Evolutionary conservation across 2,888 invertebrate species (phyloP).

Genomic region (Synanthedon myopaeformis): DNA sequence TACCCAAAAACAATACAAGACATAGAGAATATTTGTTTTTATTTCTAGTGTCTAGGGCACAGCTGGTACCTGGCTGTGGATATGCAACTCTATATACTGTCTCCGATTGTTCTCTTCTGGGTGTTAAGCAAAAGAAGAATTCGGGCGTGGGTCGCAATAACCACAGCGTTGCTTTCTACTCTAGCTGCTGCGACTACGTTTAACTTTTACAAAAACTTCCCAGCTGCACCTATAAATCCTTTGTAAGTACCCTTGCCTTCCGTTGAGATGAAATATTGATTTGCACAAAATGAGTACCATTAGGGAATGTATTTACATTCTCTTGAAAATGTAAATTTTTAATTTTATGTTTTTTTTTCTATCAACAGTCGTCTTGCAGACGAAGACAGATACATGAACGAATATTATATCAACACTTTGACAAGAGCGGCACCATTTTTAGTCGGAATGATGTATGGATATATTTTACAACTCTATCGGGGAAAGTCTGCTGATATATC

Average conservation of each 20-base stretch:
- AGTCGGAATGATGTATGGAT: conserved; percentile 42
- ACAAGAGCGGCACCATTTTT: conserved; percentile 40
- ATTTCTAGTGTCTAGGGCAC: conserved; percentile 30
- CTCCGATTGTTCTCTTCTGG: conserved; percentile 8
- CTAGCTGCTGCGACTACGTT: conserved; percentile 21
- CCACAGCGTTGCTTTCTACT: background rate
- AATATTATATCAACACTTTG: conserved; percentile 36
- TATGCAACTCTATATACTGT: conserved; percentile 8
- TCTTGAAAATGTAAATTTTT: too few relatives aligned
- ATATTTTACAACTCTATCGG: conserved; percentile 27
- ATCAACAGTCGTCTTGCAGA: conserved; percentile 12
- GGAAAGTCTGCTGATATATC: conserved; percentile 18
- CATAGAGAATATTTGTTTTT: background rate
- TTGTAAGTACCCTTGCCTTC: conserved; percentile 15
- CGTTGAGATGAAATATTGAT: too few relatives aligned
- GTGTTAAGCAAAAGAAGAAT: conserved; percentile 3
- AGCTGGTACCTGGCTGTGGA: conserved; percentile 33
- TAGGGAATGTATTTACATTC: too few relatives aligned
- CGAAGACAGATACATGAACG: conserved; percentile 8
- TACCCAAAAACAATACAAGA: too few relatives aligned
- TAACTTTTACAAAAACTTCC: conserved; percentile 28
- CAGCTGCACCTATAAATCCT: conserved; percentile 8
- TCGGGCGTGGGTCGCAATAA: conserved; percentile 5
- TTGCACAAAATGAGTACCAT: too few relatives aligned
- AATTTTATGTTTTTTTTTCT: too few relatives aligned